A percentile compares a stretch with the other conserved stretches of the same genome.
phyloP scores from a whole-genome alignment of 2,888 invertebrate genomes.

The Polyommatus icarus region DNA sequence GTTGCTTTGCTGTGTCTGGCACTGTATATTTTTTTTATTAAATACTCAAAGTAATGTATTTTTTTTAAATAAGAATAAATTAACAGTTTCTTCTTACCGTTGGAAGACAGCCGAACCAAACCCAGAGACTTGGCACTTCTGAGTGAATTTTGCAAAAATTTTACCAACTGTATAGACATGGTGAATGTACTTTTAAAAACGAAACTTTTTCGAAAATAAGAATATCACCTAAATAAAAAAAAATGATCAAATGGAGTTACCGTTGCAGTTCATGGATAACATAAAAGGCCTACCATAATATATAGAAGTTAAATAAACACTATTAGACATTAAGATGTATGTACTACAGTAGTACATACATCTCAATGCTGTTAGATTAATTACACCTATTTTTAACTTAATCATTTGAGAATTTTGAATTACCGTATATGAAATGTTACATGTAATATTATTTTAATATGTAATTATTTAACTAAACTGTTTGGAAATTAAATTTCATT shows the following conservation, averaged over 20 bases:
- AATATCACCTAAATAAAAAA: not conserved
- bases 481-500: not conserved
- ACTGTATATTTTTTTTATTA: slow-evolving; percentile 43
- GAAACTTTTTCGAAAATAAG: not conserved
- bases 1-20: slow-evolving; percentile 52
- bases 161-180: slow-evolving; percentile 13
- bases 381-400: not conserved
- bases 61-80: not conserved
- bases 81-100: not conserved
- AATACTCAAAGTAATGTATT: not conserved
- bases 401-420: not conserved
- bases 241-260: not conserved
- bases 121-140: not conserved
- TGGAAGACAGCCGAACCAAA: not conserved
- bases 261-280: not conserved
- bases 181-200: not conserved
- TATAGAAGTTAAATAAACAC: not conserved
- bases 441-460: not conserved
- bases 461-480: not conserved
- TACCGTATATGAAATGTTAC: not conserved
- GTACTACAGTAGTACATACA: too few species aligned
- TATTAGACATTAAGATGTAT: not conserved
- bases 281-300: not conserved
- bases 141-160: slow-evolving; percentile 1
- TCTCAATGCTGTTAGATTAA: not conserved